Base-by-base conservation (phyloP, 2,888 invertebrate genomes). In the Diarsia brunnea region DNA sequence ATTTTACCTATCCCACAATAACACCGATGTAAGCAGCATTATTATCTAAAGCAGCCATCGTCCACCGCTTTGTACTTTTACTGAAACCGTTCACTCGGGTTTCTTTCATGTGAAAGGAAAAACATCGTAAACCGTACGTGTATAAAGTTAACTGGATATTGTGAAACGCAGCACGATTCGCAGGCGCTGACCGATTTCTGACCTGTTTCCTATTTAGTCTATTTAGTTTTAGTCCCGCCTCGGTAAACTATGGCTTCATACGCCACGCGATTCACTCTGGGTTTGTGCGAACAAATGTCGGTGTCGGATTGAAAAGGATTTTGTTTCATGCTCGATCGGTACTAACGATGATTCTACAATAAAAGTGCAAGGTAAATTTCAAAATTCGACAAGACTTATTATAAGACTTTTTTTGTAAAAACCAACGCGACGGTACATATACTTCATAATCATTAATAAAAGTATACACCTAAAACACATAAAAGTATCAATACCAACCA, bases 151-250 rank as follows among this genome's bases (percentile, higher is more conserved):
- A 71, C 72, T 79, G 67, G 64, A 66, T 73, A 86, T 75, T 84
- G 72, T 86, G 77, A 73, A 78, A 78, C 70, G 75, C 61, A 65
- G 70, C 77, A 47, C 70, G 65, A 82, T 75, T 75, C 31, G 63
- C 73, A 70, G 78, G 75, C 69, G 80, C 69, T 87, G 87, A 88
- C 89, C 89, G 87, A 87, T 87, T 82, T 85, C 74, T 75, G 73
- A 74, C 80, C 78, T 51, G 71, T 69, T 83, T 70, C 71, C 72
- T 78, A 75, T 87, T 80, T 78, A 80, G 77, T 79, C 80, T 83
- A 85, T 83, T 78, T 61, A 84, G 67, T 72, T 83, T 78, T 61
- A 84, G 67, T 72, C 60, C 61, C 72, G 65, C 60, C 75, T 73
- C 58, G 24, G 51, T 71, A 55, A 69, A 75, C 65, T 88, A 87